These are phyloP conservation scores for Latrodectus elegans DNA, from an alignment of 2,888 invertebrate species.

Conservation along the genomic window DNA sequence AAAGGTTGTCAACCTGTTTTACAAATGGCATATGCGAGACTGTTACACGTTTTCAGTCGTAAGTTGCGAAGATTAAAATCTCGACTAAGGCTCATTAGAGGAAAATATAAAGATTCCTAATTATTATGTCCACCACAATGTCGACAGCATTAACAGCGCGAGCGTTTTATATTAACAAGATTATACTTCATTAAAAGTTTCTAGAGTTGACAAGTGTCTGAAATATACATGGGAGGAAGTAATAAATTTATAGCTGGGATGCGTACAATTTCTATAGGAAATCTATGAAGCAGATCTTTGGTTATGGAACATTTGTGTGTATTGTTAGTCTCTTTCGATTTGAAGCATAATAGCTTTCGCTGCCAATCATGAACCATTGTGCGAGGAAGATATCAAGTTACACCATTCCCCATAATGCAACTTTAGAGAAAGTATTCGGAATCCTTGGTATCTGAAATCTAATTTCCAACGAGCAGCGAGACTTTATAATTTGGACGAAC, in stretches of 20 bases:
- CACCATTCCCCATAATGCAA: neutral
- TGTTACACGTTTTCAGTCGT: conserved; percentile 34
- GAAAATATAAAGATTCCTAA: conserved; percentile 55
- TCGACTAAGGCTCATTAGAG: conserved; percentile 49
- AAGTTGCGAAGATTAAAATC: conserved; percentile 47
- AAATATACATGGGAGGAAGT: conserved; percentile 50
- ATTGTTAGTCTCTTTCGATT: conserved; percentile 34
- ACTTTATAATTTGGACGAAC: conserved; percentile 20
- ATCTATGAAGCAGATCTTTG: conserved; percentile 3
- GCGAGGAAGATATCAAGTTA: conserved; percentile 30
- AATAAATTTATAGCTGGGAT: conserved; percentile 25
- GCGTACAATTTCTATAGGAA: conserved; percentile 38
- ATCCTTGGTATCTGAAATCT: conserved; percentile 9
- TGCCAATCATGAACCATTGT: neutral
- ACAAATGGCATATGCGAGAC: conserved; percentile 39
- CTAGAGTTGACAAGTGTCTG: conserved; percentile 52
- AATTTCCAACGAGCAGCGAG: conserved; percentile 21
- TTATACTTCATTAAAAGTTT: conserved; percentile 50
- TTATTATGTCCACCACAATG: conserved; percentile 56
- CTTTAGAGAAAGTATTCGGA: conserved; percentile 4
- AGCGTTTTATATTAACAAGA: conserved; percentile 47
- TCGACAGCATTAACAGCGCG: conserved; percentile 47
- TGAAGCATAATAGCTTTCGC: neutral
- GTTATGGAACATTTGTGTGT: conserved; percentile 11
- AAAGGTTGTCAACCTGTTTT: conserved; percentile 43